Base-by-base conservation (phyloP, 1,140 invertebrate genomes). In the Drosophila suzukii region DNA sequence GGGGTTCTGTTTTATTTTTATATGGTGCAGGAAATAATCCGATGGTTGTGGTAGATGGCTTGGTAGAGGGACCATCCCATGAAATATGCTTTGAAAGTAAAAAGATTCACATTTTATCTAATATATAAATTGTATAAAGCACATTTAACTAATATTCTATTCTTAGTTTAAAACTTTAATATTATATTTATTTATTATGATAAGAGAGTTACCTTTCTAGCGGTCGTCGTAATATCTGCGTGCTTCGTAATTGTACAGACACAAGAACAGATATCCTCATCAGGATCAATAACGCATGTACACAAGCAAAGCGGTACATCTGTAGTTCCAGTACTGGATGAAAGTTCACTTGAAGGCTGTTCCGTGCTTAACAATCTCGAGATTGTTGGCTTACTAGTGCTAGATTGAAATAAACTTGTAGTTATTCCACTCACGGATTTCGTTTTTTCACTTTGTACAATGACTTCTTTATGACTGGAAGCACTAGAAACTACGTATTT, bases 201-300 rank as follows among this genome's bases (percentile, higher is more conserved):
- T 4, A 30, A 13, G 5, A 4, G 3, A 8, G 15, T 49, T 51
- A 51, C 49, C 49, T 51, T 34, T 32, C 0, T 34, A 15, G 49
- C 8, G 4, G 5, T 51, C 6, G 5, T n/a, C 30, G 8, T 11
- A 17, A 3, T 17, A 4, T 27, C 4, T 51, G 30, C 15, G 15
- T 1, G 27, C 30, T 51, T 51, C 10, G 20, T 55, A 8, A 55
- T 55, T 41, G 7, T n/a, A 10, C 53, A 55, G 11, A 7, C 24
- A 15, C 53, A 55, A 13, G 53, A 55, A 20, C 53, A 55, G 8
- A 55, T 27, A 24, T 55, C 53, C 34, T 55, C 53, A 24, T 55
- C 53, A 11, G 53, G 53, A 27, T 55, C 53, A 27, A 55, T 39
- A 15, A 55, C 36, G 36, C 53, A 55, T 15, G 34, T 55, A 39